Evolutionary conservation across 1,140 invertebrate genomes (phyloP).

Genomic region (Drosophila kepulauana): DNA sequence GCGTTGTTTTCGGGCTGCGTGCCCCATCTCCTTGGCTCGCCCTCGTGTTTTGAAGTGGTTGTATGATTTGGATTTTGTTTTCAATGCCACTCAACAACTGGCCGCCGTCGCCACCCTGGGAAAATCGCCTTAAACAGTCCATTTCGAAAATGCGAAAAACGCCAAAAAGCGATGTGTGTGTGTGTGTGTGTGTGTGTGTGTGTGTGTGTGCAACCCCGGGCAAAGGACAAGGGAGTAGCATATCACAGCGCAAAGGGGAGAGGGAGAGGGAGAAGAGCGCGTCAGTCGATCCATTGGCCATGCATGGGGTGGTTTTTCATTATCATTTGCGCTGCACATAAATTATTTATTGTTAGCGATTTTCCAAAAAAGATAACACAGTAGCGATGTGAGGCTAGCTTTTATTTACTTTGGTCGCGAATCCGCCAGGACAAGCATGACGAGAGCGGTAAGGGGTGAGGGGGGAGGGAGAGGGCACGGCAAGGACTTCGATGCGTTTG

Average conservation of each 20-base stretch:
- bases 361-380: slow-evolving; percentile 81
- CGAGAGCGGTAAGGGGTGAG: not conserved
- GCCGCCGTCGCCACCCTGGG: slow-evolving; percentile 63
- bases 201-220: slow-evolving; percentile 43
- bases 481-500: slow-evolving; percentile 14
- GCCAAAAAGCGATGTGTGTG: slow-evolving; percentile 8
- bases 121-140: slow-evolving; percentile 80
- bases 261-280: slow-evolving; percentile 11
- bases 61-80: slow-evolving; percentile 75
- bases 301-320: slow-evolving; percentile 78
- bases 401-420: slow-evolving; percentile 77
- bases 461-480: not conserved
- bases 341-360: slow-evolving; percentile 83
- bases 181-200: slow-evolving; percentile 1
- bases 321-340: slow-evolving; percentile 81
- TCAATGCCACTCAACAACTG: slow-evolving; percentile 68
- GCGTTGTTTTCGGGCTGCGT: not conserved
- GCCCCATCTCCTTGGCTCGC: not conserved
- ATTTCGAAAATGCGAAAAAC: slow-evolving; percentile 63
- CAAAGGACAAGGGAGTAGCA: not conserved
- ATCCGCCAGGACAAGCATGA: slow-evolving; percentile 30
- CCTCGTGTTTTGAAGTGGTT: slow-evolving; percentile 67
- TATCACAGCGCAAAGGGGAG: not conserved
- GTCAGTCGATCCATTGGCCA: slow-evolving; percentile 71
- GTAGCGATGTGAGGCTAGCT: slow-evolving; percentile 40